phyloP scores from a whole-genome alignment of 2,113 vertebrate species.

The Psettodes erumei region DNA sequence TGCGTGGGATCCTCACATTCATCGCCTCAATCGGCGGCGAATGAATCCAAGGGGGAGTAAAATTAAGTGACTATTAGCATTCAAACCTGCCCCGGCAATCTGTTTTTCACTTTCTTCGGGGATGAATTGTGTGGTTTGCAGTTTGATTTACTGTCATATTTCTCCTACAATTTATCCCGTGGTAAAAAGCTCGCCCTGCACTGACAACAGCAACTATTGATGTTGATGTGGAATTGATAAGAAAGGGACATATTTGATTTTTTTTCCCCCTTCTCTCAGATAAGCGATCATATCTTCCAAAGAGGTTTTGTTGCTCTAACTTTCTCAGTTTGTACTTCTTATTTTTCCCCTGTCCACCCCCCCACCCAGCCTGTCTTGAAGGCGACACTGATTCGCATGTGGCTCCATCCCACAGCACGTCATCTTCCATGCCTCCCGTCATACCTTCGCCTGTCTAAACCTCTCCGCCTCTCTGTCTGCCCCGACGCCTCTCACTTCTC shows the following conservation, averaged over 20 bases:
- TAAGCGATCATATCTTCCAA: conserved; percentile 11
- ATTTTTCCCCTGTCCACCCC: neutral
- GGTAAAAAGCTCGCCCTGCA: conserved; percentile 11
- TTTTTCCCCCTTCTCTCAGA: neutral
- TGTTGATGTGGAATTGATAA: conserved; percentile 43
- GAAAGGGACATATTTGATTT: conserved; percentile 13
- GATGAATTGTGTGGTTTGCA: conserved; percentile 42
- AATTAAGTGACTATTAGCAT: conserved; percentile 62
- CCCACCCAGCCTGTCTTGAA: conserved; percentile 17
- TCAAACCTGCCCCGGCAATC: conserved; percentile 43
- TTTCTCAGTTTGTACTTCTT: conserved; percentile 20
- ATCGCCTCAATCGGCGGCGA: conserved; percentile 37
- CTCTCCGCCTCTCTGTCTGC: conserved; percentile 33
- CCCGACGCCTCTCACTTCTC: conserved; percentile 12
- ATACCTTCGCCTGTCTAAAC: conserved; percentile 41
- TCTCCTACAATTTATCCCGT: conserved; percentile 19
- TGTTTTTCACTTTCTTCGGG: conserved; percentile 21
- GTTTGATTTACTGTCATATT: conserved; percentile 58
- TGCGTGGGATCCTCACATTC: conserved; percentile 56
- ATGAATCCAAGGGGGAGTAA: conserved; percentile 20
- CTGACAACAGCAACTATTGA: conserved; percentile 17
- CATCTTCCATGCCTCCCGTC: conserved; percentile 35
- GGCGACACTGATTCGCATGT: conserved; percentile 22
- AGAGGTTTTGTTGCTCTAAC: conserved; percentile 32
- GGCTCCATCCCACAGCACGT: conserved; percentile 27